A percentile compares a stretch with the other conserved stretches of the same genome.
These are phyloP conservation scores for Scaptomyza hsui DNA, from an alignment of 1,140 invertebrate genomes.

Conservation along the genomic window DNA sequence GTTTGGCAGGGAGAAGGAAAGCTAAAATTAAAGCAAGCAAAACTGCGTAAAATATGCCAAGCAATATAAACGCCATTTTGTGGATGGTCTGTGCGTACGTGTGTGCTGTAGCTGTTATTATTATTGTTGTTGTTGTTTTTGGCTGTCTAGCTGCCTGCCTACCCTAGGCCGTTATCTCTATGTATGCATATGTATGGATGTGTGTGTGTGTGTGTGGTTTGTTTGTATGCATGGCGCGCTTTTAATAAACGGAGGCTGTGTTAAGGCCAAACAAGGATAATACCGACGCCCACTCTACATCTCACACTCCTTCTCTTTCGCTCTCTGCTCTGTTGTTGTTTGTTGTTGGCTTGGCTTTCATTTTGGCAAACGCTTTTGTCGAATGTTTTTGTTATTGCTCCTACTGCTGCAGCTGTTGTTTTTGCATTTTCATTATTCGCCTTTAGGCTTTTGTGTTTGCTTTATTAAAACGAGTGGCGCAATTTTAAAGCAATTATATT, in stretches of 20 bases:
- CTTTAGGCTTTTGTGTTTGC: constrained; percentile 45
- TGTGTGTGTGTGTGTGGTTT: constrained; percentile 12
- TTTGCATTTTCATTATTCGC: constrained; percentile 34
- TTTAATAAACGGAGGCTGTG: constrained; percentile 50
- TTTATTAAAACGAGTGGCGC: constrained; percentile 70
- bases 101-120: constrained; percentile 35
- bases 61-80: constrained; percentile 60
- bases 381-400: constrained; percentile 15
- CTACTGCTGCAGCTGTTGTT: constrained; percentile 27
- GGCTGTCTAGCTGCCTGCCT: constrained; percentile 39
- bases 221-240: constrained; percentile 48
- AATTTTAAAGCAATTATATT: constrained; percentile 71
- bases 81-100: constrained; percentile 44
- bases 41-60: constrained; percentile 56
- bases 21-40: constrained; percentile 56
- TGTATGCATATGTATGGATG: neutral
- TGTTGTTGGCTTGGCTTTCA: constrained; percentile 21
- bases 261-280: constrained; percentile 51
- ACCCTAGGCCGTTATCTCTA: constrained; percentile 32
- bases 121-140: constrained; percentile 24
- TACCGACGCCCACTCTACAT: constrained; percentile 25
- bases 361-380: constrained; percentile 25
- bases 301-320: constrained; percentile 8
- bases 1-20: constrained; percentile 3
- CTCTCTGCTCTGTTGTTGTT: constrained; percentile 22